Percentiles rank a stretch among this genome's conserved stretches.
These are phyloP conservation scores for Lepidotrigona ventralis DNA, from an alignment of 1,140 invertebrate genomes.

Conservation along the genomic window DNA sequence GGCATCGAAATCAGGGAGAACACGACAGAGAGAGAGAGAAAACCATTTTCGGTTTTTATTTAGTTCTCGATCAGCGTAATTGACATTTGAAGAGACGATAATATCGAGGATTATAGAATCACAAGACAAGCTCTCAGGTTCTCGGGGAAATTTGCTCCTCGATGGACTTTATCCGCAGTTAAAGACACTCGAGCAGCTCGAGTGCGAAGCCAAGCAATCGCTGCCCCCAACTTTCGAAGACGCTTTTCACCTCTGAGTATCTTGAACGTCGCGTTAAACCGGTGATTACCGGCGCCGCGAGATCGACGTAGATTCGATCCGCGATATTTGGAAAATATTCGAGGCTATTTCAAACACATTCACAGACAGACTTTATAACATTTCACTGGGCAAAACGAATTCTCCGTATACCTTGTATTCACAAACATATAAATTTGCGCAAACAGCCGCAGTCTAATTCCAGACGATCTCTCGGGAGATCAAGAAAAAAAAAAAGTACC, in stretches of 20 bases:
- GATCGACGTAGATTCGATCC: neutral
- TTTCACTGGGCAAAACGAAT: too few relatives aligned
- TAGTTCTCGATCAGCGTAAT: neutral
- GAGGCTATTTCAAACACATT: too few relatives aligned
- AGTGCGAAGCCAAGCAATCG: neutral
- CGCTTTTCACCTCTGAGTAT: neutral
- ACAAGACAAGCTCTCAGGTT: neutral
- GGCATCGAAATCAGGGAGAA: neutral
- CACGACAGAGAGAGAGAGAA: fast-evolving
- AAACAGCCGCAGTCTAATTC: too few relatives aligned
- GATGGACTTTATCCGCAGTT: neutral
- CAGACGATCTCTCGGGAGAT: too few relatives aligned
- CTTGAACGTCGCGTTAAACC: neutral
- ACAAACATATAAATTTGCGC: too few relatives aligned
- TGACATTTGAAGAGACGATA: neutral
- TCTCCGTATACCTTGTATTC: too few relatives aligned
- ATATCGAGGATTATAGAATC: neutral
- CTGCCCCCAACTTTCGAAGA: neutral
- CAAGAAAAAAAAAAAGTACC: too few relatives aligned
- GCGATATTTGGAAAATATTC: too few relatives aligned
- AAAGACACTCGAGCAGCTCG: neutral
- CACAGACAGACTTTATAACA: too few relatives aligned
- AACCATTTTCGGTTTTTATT: neutral
- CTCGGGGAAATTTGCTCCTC: neutral
- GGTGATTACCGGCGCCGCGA: neutral